Conservation (phyloP, 2,888 invertebrate species). For the Catocala nupta region DNA sequence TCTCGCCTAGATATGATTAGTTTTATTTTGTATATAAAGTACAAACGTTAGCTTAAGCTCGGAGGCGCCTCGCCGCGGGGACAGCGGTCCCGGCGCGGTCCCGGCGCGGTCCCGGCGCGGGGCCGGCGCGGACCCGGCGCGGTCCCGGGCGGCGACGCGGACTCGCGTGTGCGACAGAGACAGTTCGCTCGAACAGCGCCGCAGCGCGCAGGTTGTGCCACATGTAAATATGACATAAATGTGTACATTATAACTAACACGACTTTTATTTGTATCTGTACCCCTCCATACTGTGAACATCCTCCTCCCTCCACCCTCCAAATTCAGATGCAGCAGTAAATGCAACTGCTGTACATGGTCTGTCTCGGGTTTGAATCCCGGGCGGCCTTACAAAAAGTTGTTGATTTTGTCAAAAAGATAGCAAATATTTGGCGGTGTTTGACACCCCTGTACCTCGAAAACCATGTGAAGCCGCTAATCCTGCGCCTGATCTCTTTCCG, state of each 20-base stretch:
- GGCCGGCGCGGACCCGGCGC: background rate
- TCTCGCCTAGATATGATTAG: constrained; percentile 22
- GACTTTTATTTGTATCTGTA: constrained; percentile 24
- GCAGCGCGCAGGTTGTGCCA: constrained; percentile 44
- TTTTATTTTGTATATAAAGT: constrained; percentile 46
- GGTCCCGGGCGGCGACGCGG: constrained; percentile 19
- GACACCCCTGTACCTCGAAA: no score
- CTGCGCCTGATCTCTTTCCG: no score
- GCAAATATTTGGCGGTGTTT: no score
- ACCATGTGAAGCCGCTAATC: no score
- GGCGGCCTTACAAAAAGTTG: no score
- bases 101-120: background rate
- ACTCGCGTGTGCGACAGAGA: background rate
- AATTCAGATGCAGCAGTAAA: no score
- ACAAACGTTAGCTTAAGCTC: constrained; percentile 32
- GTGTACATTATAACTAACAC: constrained; percentile 29
- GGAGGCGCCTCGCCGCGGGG: constrained; percentile 13
- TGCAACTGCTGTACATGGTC: no score
- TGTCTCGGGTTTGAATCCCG: no score
- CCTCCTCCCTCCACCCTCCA: no score
- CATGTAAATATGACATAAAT: constrained; percentile 45
- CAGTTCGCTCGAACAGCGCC: constrained; percentile 22
- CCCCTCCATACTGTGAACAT: background rate
- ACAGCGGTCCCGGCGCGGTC: constrained; percentile 4
- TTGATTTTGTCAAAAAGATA: no score